Conservation (phyloP, 2,888 invertebrate genomes). For the Callinectes sapidus region DNA sequence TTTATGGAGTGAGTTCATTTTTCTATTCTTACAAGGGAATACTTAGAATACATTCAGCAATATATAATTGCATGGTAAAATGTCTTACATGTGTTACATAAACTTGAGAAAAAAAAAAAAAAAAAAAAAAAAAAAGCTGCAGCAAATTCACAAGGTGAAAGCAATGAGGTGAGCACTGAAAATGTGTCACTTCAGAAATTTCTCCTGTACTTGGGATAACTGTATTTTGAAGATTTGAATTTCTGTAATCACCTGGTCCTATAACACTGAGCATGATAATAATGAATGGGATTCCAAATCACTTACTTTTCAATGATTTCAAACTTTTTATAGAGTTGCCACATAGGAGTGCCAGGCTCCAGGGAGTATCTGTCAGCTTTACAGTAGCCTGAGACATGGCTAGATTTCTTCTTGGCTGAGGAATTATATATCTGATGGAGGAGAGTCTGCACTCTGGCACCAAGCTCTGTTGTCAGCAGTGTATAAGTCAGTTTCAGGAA, state of each 20-base stretch:
- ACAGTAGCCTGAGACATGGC: neutral
- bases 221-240: too few relatives aligned
- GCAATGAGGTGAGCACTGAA: too few relatives aligned
- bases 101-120: too few relatives aligned
- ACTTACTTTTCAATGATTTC: constrained; percentile 52
- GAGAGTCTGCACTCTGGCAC: constrained; percentile 56
- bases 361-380: constrained; percentile 31
- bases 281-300: neutral
- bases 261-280: neutral
- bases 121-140: too few relatives aligned
- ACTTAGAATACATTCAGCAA: too few relatives aligned
- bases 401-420: neutral
- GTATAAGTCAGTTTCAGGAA: constrained; percentile 51
- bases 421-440: constrained; percentile 43
- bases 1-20: too few relatives aligned
- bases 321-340: constrained; percentile 59
- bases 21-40: too few relatives aligned
- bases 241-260: neutral
- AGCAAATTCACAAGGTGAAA: too few relatives aligned
- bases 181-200: too few relatives aligned
- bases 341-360: constrained; percentile 47
- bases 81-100: too few relatives aligned
- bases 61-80: too few relatives aligned
- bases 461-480: constrained; percentile 53
- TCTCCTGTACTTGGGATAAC: too few relatives aligned